phyloP scores from a whole-genome alignment of 2,113 vertebrate genomes.

The Desmodus rotundus region DNA sequence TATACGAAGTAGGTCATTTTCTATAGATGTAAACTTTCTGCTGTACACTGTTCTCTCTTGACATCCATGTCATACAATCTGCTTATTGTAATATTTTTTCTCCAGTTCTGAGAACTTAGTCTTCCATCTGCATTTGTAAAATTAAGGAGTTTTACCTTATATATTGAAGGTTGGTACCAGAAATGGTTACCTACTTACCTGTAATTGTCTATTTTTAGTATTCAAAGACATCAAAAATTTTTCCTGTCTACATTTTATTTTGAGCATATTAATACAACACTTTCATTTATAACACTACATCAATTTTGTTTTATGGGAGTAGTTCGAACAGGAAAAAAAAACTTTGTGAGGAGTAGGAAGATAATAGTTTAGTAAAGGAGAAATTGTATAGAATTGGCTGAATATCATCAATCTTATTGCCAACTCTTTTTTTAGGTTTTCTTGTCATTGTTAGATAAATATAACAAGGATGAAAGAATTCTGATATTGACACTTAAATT shows the following conservation, averaged over 20 bases:
- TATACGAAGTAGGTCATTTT: conserved; percentile 43
- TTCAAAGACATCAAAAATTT: conserved; percentile 33
- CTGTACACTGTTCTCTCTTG: not conserved
- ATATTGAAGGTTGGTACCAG: not conserved
- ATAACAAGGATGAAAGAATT: conserved; percentile 62
- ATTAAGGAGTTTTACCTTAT: not conserved
- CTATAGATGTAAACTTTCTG: not conserved
- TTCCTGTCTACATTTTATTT: not conserved
- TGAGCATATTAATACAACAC: not conserved
- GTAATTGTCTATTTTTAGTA: conserved; percentile 21
- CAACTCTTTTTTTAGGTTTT: conserved; percentile 35
- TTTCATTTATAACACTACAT: not conserved
- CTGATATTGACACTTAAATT: not conserved
- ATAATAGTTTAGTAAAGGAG: conserved; percentile 45
- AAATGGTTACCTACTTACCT: not conserved
- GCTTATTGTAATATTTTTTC: not conserved
- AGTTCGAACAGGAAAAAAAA: conserved; percentile 30
- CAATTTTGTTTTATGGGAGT: not conserved
- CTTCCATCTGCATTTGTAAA: not conserved
- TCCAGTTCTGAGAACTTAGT: not conserved
- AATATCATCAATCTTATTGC: conserved; percentile 57
- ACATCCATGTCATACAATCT: not conserved
- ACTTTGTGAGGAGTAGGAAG: not conserved
- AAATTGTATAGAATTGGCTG: conserved; percentile 40
- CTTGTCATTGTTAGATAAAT: conserved; percentile 60